Percentiles rank a stretch among this genome's conserved stretches.
Conservation (phyloP, 2,113 vertebrate species). For the Sphaerodactylus townsendi region DNA sequence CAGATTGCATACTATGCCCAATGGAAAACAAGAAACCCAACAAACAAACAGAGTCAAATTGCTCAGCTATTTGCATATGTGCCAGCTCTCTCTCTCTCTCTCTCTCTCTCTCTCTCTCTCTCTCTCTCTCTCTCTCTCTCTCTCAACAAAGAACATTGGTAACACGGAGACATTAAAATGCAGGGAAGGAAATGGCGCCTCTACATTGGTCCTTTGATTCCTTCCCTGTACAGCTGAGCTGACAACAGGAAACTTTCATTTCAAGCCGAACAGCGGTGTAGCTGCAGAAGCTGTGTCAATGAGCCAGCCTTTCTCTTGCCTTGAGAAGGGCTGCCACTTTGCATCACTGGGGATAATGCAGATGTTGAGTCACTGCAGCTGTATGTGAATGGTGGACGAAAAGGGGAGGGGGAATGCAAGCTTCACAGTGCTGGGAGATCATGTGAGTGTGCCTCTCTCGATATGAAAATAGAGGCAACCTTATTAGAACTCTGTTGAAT, state of each 20-base stretch:
- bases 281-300: neutral
- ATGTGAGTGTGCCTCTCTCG: neutral
- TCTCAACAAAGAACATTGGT: slow-evolving; percentile 40
- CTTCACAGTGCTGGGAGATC: slow-evolving; percentile 34
- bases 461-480: neutral
- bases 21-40: slow-evolving; percentile 40
- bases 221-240: slow-evolving; percentile 36
- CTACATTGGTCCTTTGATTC: slow-evolving; percentile 2
- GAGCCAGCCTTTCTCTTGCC: slow-evolving; percentile 44
- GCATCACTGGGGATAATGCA: slow-evolving; percentile 27
- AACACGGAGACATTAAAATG: slow-evolving; percentile 50
- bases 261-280: slow-evolving; percentile 29
- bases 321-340: slow-evolving; percentile 49
- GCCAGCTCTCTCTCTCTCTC: slow-evolving; percentile 2
- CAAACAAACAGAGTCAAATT: slow-evolving; percentile 49
- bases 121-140: slow-evolving; percentile 15
- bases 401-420: slow-evolving; percentile 27
- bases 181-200: slow-evolving; percentile 29
- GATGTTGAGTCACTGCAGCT: slow-evolving; percentile 58
- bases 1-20: neutral
- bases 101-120: slow-evolving; percentile 14
- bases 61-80: slow-evolving; percentile 32
- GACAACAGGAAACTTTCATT: slow-evolving; percentile 48
- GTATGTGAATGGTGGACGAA: slow-evolving; percentile 62
- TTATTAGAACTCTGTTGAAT: neutral